These are phyloP conservation scores for Nematopogon swammerdamellus DNA, from an alignment of 2,888 invertebrate species.

Conservation along the genomic window DNA sequence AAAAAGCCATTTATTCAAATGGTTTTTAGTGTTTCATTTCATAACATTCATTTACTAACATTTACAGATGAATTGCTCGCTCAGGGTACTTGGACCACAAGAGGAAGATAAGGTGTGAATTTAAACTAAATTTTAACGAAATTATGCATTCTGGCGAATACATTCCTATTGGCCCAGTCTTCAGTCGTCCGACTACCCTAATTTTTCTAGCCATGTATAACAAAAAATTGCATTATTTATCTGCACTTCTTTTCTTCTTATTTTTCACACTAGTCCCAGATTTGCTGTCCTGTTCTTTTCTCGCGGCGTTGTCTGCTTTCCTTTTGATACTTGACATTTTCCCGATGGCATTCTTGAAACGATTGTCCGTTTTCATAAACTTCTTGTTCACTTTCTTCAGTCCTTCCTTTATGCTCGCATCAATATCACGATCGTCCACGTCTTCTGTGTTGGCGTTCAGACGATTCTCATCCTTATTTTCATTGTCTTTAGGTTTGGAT, in stretches of 20 bases:
- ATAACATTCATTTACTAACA: too few relatives aligned
- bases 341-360: constrained; percentile 45
- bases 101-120: too few relatives aligned
- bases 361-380: constrained; percentile 44
- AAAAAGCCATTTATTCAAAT: too few relatives aligned
- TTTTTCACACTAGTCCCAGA: not conserved
- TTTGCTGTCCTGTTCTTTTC: constrained; percentile 5
- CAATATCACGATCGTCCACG: constrained; percentile 23
- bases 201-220: too few relatives aligned
- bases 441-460: constrained; percentile 15
- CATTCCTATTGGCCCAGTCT: too few relatives aligned
- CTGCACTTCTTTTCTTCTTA: not conserved
- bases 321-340: constrained; percentile 42
- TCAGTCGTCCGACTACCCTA: too few relatives aligned
- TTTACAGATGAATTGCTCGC: too few relatives aligned
- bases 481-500: constrained; percentile 18
- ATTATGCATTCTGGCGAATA: too few relatives aligned
- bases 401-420: constrained; percentile 29
- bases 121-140: too few relatives aligned
- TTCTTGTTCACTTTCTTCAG: constrained; percentile 39
- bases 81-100: too few relatives aligned
- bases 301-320: constrained; percentile 32
- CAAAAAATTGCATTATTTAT: too few relatives aligned
- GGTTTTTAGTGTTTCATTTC: too few relatives aligned
- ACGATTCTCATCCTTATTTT: constrained; percentile 14